Percentiles rank a stretch among this genome's conserved stretches.
These are phyloP conservation scores for Seladonia tumulorum DNA, from an alignment of 2,888 invertebrate species.

Conservation along the genomic window DNA sequence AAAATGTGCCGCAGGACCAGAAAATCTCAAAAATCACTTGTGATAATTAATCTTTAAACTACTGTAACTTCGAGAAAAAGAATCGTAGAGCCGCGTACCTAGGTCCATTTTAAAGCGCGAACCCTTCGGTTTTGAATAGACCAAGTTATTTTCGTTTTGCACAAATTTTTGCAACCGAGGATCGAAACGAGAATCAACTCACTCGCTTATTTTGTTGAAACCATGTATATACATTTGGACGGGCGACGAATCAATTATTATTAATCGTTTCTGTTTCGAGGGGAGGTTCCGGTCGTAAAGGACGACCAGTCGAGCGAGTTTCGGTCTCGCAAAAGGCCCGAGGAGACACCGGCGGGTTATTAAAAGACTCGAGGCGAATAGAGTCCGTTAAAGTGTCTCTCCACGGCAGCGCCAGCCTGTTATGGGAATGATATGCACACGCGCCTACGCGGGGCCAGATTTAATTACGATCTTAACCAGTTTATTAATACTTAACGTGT, in stretches of 20 bases:
- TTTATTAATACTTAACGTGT: conserved; percentile 67
- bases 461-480: conserved; percentile 69
- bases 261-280: neutral
- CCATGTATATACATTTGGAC: neutral
- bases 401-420: conserved; percentile 20
- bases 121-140: neutral
- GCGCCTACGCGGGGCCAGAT: conserved; percentile 57
- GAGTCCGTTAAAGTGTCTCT: conserved; percentile 15
- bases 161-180: neutral
- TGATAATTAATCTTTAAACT: neutral
- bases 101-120: neutral
- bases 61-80: neutral
- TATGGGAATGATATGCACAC: conserved; percentile 55
- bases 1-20: neutral
- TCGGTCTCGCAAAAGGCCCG: neutral
- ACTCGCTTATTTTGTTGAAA: too few species aligned
- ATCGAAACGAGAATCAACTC: too few species aligned
- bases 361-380: conserved; percentile 3
- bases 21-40: neutral
- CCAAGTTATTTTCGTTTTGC: fast-evolving
- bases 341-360: conserved; percentile 12
- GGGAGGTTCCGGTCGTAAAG: neutral
- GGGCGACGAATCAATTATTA: conserved; percentile 10
- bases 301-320: conserved; percentile 4
- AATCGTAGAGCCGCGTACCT: fast-evolving